phyloP scores from a whole-genome alignment of 1,140 invertebrate species.

The Anoplolepis gracilipes region DNA sequence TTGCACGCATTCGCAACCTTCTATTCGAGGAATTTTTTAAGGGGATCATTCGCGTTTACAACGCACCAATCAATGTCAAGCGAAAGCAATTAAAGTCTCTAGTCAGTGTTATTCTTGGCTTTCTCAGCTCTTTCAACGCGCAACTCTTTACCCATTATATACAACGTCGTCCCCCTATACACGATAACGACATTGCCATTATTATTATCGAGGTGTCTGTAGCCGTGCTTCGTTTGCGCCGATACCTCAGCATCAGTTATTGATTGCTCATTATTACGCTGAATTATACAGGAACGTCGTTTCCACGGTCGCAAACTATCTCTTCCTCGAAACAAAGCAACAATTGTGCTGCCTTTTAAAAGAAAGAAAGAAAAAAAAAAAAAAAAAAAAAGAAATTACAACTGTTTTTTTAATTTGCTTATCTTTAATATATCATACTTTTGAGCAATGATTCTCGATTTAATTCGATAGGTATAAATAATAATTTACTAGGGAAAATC shows the following conservation, averaged over 20 bases:
- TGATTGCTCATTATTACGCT: constrained; percentile 46
- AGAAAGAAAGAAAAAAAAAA: not conserved
- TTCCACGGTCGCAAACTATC: not conserved
- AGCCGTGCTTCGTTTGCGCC: constrained; percentile 9
- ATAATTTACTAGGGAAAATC: constrained; percentile 18
- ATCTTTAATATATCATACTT: not conserved
- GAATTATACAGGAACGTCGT: constrained; percentile 42
- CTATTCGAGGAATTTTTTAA: not conserved
- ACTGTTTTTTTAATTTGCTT: no score
- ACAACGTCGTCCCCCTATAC: not conserved
- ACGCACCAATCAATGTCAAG: not conserved
- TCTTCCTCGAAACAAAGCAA: constrained; percentile 9
- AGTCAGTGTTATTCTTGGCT: not conserved
- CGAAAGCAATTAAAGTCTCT: not conserved
- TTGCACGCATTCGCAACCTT: no score
- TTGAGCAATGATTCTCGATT: not conserved
- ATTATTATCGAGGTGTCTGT: constrained; percentile 34
- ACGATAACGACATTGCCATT: not conserved
- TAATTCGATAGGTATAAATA: not conserved
- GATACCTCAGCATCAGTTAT: constrained; percentile 52
- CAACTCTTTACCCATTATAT: not conserved
- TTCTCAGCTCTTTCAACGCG: not conserved
- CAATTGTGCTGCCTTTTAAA: not conserved
- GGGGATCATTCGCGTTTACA: not conserved
- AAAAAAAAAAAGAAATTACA: not conserved